phyloP scores from a whole-genome alignment of 2,888 invertebrate genomes.

The Conistra vaccinii region DNA sequence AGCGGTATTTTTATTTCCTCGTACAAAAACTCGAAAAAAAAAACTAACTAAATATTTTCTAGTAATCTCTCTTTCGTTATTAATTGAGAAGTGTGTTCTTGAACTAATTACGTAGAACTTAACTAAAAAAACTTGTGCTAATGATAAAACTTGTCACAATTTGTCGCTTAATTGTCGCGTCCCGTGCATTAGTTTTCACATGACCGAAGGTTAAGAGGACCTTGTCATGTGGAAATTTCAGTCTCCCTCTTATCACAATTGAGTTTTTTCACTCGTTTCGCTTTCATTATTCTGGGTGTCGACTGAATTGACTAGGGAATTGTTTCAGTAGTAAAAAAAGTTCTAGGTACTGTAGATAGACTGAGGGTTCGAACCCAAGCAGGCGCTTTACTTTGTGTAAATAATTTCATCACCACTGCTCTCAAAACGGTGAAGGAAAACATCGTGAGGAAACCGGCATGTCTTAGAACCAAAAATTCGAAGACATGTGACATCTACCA shows the following conservation, averaged over 20 bases:
- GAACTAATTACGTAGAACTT: slow-evolving; percentile 23
- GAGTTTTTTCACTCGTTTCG: slow-evolving; percentile 33
- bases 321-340: slow-evolving; percentile 1
- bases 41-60: neutral
- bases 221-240: slow-evolving; percentile 48
- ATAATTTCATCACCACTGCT: too few relatives aligned
- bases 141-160: slow-evolving; percentile 45
- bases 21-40: neutral
- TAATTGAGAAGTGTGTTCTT: slow-evolving; percentile 11
- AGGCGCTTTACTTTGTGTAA: too few relatives aligned
- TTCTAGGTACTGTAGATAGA: neutral
- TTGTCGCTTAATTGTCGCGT: slow-evolving; percentile 8
- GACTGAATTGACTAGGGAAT: neutral
- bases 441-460: too few relatives aligned
- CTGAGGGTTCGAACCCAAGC: too few relatives aligned
- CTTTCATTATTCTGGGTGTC: slow-evolving; percentile 11
- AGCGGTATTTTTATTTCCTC: neutral
- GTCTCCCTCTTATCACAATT: slow-evolving; percentile 26
- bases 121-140: slow-evolving; percentile 43
- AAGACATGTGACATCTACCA: too few relatives aligned
- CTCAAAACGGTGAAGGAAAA: too few relatives aligned
- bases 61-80: neutral
- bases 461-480: too few relatives aligned
- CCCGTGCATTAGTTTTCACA: slow-evolving; percentile 44
- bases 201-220: slow-evolving; percentile 35